phyloP scores from a whole-genome alignment of 2,797 vertebrate genomes.

The Acrocephalus scirpaceus region DNA sequence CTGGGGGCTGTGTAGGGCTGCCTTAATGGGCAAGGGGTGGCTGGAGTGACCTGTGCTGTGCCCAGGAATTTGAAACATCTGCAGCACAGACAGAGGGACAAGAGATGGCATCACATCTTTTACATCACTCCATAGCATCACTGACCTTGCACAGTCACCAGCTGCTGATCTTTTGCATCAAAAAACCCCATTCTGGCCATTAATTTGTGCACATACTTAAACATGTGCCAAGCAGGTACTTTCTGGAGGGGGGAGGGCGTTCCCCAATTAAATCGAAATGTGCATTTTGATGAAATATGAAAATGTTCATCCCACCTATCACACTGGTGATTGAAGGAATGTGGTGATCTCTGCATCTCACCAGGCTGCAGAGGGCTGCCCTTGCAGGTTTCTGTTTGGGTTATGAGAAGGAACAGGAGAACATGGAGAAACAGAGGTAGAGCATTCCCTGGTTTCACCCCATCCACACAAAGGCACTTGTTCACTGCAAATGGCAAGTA shows the following conservation, averaged over 20 bases:
- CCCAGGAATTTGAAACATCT: background rate
- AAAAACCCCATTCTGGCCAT: background rate
- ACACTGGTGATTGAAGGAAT: background rate
- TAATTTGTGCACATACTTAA: background rate
- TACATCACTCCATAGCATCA: background rate
- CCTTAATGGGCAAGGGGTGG: background rate
- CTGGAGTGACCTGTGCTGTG: background rate
- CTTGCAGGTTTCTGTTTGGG: background rate
- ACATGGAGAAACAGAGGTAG: background rate
- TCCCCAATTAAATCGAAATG: background rate
- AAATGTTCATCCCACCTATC: background rate
- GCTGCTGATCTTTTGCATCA: background rate
- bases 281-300: background rate
- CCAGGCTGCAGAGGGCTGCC: fast-evolving
- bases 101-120: background rate
- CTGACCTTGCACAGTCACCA: background rate
- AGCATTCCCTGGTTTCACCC: background rate
- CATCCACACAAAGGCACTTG: background rate
- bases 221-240: background rate
- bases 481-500: background rate
- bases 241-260: fast-evolving
- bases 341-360: background rate
- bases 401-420: background rate
- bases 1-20: background rate
- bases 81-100: background rate